Evolutionary conservation across 2,888 invertebrate genomes (phyloP).

Genomic region (Didymodactylos carnosus): DNA sequence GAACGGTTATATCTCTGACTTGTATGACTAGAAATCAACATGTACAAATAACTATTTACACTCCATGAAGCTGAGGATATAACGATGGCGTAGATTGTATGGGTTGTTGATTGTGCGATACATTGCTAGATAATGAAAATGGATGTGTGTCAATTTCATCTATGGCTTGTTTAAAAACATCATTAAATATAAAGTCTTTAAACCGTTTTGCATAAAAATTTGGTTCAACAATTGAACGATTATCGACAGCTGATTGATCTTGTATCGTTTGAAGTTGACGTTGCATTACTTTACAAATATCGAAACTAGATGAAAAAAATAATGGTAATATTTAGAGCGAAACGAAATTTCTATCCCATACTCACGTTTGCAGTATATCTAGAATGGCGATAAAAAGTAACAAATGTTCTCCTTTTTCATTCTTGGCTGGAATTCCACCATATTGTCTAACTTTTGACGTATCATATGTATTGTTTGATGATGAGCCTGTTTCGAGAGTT

Average conservation of each 20-base stretch:
- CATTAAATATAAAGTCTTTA: conserved; percentile 1
- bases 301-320: not conserved
- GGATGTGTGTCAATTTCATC: not conserved
- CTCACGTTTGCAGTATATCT: conserved; percentile 95
- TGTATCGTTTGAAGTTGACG: not conserved
- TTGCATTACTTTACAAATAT: not conserved
- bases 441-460: not conserved
- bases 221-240: conserved; percentile 7
- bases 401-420: conserved; percentile 7
- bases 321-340: conserved; percentile 47
- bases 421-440: conserved; percentile 5
- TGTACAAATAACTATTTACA: too few species aligned
- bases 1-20: too few species aligned
- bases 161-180: conserved; percentile 7
- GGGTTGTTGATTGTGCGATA: not conserved
- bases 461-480: too few species aligned
- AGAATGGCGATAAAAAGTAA: conserved; percentile 80
- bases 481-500: too few species aligned
- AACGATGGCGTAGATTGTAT: not conserved
- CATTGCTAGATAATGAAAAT: not conserved
- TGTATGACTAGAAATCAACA: too few species aligned
- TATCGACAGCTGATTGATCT: not conserved
- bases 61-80: not conserved
- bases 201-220: conserved; percentile 12
- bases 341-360: conserved; percentile 87